phyloP scores from a whole-genome alignment of 2,888 invertebrate species.

The Ichneumoninae sp. region DNA sequence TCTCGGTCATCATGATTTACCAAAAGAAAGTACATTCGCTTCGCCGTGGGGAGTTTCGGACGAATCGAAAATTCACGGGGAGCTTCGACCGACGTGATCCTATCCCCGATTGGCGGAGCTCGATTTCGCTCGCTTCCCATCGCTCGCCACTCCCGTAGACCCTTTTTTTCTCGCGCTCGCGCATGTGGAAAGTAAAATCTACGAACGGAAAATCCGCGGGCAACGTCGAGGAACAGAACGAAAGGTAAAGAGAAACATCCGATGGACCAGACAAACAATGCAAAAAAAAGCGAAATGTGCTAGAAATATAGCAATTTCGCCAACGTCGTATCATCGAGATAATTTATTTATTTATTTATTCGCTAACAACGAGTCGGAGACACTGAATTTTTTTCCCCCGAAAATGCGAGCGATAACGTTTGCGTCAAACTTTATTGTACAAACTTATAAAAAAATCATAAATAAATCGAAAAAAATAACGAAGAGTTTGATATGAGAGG shows the following conservation, averaged over 20 bases:
- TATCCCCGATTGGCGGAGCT: slow-evolving; percentile 45
- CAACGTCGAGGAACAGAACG: slow-evolving; percentile 25
- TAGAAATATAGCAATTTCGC: background rate
- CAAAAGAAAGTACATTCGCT: slow-evolving; percentile 27
- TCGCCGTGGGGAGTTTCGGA: slow-evolving; percentile 59
- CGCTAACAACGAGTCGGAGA: background rate
- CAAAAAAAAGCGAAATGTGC: background rate
- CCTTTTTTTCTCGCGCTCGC: slow-evolving; percentile 10
- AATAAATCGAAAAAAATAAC: background rate
- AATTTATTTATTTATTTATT: background rate
- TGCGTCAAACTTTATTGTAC: too few species aligned
- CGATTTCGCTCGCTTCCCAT: slow-evolving; percentile 31
- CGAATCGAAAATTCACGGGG: slow-evolving; percentile 67
- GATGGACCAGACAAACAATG: background rate
- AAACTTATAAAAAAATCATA: background rate
- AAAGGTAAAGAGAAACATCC: slow-evolving; percentile 20
- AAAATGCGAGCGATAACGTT: background rate
- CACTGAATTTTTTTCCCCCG: background rate
- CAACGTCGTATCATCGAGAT: background rate
- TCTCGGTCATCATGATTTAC: slow-evolving; percentile 51
- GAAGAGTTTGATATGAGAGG: background rate
- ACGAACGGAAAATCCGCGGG: slow-evolving; percentile 13
- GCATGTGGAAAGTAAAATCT: slow-evolving; percentile 30
- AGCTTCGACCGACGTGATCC: slow-evolving; percentile 60
- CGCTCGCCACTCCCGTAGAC: background rate